These are phyloP conservation scores for Perognathus longimembris DNA, from an alignment of 2,113 vertebrate genomes.

Conservation along the genomic window DNA sequence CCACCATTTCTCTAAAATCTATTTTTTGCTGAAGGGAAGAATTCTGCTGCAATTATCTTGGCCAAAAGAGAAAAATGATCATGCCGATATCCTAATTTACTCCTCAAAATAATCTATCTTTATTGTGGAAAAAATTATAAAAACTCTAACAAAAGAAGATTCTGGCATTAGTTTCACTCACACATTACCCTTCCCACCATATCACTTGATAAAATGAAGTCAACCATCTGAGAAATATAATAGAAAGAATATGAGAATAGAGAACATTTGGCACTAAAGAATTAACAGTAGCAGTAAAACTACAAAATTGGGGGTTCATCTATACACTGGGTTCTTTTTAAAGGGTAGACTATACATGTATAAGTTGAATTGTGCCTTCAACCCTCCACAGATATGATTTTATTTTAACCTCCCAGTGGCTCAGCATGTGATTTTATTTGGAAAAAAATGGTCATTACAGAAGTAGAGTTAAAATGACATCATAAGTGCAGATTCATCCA, in stretches of 20 bases:
- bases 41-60: not conserved
- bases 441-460: not conserved
- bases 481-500: not conserved
- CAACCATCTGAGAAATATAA: slow-evolving; percentile 44
- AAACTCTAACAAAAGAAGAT: slow-evolving; percentile 55
- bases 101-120: slow-evolving; percentile 51
- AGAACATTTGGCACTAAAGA: not conserved
- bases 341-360: not conserved
- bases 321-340: not conserved
- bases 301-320: not conserved
- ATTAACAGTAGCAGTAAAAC: not conserved
- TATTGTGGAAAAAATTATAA: slow-evolving; percentile 58
- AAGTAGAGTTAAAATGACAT: not conserved
- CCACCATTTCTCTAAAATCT: not conserved
- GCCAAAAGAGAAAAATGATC: not conserved
- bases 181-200: slow-evolving; percentile 27
- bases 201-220: slow-evolving; percentile 26
- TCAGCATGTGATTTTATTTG: slow-evolving; percentile 6
- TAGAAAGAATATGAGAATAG: slow-evolving; percentile 7
- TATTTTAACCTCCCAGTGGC: not conserved
- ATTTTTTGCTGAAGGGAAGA: not conserved
- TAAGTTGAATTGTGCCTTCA: not conserved
- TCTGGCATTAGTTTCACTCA: slow-evolving; percentile 35
- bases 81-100: slow-evolving; percentile 14
- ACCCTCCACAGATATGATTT: not conserved